Base-by-base conservation (phyloP, 2,888 invertebrate genomes). In the Caenorhabditis macrosperma region DNA sequence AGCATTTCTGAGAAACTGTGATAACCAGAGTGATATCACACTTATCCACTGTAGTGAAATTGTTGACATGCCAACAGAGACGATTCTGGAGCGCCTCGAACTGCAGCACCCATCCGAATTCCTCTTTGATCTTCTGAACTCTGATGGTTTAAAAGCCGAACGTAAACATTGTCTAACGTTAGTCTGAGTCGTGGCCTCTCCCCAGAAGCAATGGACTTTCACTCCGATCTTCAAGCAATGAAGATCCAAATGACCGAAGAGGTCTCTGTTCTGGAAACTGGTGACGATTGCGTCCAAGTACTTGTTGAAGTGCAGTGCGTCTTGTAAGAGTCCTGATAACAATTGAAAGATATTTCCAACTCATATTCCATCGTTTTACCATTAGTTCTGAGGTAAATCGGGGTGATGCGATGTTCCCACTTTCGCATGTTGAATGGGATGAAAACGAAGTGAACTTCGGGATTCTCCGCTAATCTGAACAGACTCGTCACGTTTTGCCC, bases 51-150 rank as follows among this genome's bases (percentile, higher is more conserved):
- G 17, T 20, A 15, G 4, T 15, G 10, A 35, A 24, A 4, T 55
- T 30, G 46, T 10, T n/a, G 1, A 68, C 57, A 35, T 46, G 20
- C 68, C 68, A 68, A 17, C 15, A 26, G 1, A 59, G 50, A 7
- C 35, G 24, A 1, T 46, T 57, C 10, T 26, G 44, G n/a, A 24
- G 3, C 0, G 57, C 57, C 17, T 68, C 44, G 30, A 35, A 68
- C 28, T 68, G 68, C 1, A 68, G 24, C 26, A 17, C 35, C 68
- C 68, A 68, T 10, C 68, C 30, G 20, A 68, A 17, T 1, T 68
- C 57, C 0, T 59, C 17, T n/a, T 57, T 46, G 26, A 68, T 17
- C 10, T 17, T 68, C 68, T 68, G 59, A 30, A 50, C 15, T 4
- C 7, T 2, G 7, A n/a, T 4, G 20, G 10, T 54, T 28, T 15